These are phyloP conservation scores for Polydrusus cervinus DNA, from an alignment of 2,888 invertebrate genomes.

Conservation along the genomic window DNA sequence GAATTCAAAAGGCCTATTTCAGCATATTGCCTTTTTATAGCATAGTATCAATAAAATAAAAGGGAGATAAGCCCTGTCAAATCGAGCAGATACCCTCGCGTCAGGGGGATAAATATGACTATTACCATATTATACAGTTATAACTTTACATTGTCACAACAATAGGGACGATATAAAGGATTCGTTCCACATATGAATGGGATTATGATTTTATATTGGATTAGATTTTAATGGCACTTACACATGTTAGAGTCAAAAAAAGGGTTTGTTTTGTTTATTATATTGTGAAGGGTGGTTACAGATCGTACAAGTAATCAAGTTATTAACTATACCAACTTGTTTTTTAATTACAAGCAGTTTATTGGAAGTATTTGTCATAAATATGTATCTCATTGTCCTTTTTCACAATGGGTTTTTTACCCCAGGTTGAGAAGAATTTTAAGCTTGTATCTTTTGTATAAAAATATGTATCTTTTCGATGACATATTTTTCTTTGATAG, in stretches of 20 bases:
- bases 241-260: conserved; percentile 49
- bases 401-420: too few species aligned
- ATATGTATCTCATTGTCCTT: not conserved
- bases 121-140: conserved; percentile 51
- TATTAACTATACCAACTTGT: conserved; percentile 4
- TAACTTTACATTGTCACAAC: conserved; percentile 50
- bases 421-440: too few species aligned
- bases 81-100: conserved; percentile 41
- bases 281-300: conserved; percentile 21
- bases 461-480: too few species aligned
- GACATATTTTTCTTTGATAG: too few species aligned
- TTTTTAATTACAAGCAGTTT: not conserved
- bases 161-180: conserved; percentile 42
- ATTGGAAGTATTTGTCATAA: not conserved
- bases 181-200: conserved; percentile 54
- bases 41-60: conserved; percentile 51
- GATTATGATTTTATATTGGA: conserved; percentile 52
- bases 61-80: conserved; percentile 50
- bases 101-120: conserved; percentile 49
- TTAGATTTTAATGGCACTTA: conserved; percentile 53
- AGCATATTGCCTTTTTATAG: conserved; percentile 53
- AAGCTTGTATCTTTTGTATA: too few species aligned
- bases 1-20: conserved; percentile 37
- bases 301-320: conserved; percentile 23
- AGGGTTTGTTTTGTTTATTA: conserved; percentile 44